phyloP scores from a whole-genome alignment of 2,888 invertebrate genomes.

The Heliconius ismenius region DNA sequence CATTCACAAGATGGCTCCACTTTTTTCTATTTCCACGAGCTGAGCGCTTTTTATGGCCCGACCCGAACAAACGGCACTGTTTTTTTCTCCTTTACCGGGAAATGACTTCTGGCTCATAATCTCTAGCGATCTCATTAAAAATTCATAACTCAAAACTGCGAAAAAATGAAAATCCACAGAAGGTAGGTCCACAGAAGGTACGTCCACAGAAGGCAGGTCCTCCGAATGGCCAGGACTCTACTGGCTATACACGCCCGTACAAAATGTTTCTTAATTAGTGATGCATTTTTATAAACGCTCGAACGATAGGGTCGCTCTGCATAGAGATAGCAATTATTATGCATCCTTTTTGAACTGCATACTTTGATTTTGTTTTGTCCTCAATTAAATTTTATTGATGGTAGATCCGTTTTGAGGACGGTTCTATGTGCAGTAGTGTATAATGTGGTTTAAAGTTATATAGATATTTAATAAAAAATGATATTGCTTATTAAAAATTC shows the following conservation, averaged over 20 bases:
- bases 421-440: slow-evolving; percentile 6
- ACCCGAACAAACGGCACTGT: slow-evolving; percentile 71
- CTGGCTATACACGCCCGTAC: slow-evolving; percentile 39
- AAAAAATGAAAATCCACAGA: slow-evolving; percentile 74
- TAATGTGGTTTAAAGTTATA: background rate
- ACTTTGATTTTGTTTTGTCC: slow-evolving; percentile 38
- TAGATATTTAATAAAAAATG: background rate
- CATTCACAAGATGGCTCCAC: slow-evolving; percentile 32
- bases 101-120: slow-evolving; percentile 83
- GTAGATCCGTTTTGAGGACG: slow-evolving; percentile 16
- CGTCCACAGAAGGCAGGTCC: slow-evolving; percentile 55
- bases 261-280: slow-evolving; percentile 44
- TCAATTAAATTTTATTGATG: slow-evolving; percentile 35
- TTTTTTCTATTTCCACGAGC: slow-evolving; percentile 35
- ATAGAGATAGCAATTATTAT: slow-evolving; percentile 36
- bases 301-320: slow-evolving; percentile 35
- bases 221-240: slow-evolving; percentile 42
- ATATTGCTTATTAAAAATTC: background rate
- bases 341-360: slow-evolving; percentile 36
- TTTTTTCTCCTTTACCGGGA: slow-evolving; percentile 78
- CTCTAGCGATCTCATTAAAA: slow-evolving; percentile 84
- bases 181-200: slow-evolving; percentile 56
- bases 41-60: slow-evolving; percentile 55
- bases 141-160: slow-evolving; percentile 83
- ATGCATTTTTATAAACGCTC: slow-evolving; percentile 41